Conservation (phyloP, 64 coral and sea anemone species). For the Porites lutea region DNA sequence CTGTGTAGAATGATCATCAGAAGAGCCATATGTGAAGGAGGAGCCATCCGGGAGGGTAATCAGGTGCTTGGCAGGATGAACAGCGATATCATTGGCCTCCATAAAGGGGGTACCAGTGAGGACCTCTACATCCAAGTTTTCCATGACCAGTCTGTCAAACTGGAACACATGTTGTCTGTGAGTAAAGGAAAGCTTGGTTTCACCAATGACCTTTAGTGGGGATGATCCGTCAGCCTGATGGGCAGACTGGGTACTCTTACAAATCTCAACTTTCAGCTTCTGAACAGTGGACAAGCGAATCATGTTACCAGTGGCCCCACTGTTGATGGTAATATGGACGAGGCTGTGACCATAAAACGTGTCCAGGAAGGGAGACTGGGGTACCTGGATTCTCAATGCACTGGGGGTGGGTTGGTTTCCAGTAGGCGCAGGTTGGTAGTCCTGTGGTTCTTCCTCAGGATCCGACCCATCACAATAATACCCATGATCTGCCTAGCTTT, state of each 20-base stretch:
- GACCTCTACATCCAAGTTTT: slow-evolving; percentile 24
- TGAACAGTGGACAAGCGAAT: neutral
- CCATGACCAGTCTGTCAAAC: slow-evolving; percentile 24
- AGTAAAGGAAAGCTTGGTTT: neutral
- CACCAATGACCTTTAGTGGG: slow-evolving; percentile 5
- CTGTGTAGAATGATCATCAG: neutral
- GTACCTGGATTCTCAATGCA: neutral
- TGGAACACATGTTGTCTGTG: neutral
- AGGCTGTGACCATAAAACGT: slow-evolving; percentile 15
- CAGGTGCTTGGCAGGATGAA: slow-evolving; percentile 11
- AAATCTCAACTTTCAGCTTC: neutral
- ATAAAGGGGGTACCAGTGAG: slow-evolving; percentile 60
- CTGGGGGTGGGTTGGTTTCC: neutral
- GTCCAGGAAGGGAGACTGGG: slow-evolving; percentile 36
- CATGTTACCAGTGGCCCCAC: too few species aligned
- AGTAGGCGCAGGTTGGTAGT: neutral
- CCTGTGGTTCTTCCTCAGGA: neutral
- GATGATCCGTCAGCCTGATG: slow-evolving; percentile 11
- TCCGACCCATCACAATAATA: too few species aligned
- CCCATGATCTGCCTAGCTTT: too few species aligned
- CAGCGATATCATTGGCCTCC: slow-evolving; percentile 55
- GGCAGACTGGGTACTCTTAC: neutral
- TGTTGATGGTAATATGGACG: slow-evolving; percentile 6
- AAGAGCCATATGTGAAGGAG: neutral
- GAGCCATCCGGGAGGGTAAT: slow-evolving; percentile 23